Evolutionary conservation across 1,140 invertebrate genomes (phyloP), one percentile per base, ranked within the genome.

Genomic region (Eubasilissa regina): DNA sequence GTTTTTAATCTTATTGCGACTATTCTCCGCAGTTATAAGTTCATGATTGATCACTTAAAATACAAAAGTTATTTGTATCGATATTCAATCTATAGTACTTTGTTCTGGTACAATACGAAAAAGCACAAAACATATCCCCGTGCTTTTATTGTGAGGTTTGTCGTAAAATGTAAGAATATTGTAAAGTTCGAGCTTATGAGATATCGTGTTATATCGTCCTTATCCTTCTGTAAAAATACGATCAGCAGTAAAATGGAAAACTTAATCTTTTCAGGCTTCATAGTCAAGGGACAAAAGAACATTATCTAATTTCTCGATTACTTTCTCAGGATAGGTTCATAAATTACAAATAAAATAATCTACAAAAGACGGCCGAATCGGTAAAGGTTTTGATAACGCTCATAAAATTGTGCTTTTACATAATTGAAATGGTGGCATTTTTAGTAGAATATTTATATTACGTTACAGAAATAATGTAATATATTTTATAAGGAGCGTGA

Each of bases 181-280:
- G n/a, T n/a, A 15, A 51, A 13, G 48, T 15, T 51, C 11, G 48
- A 51, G 48, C 48, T 51, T 15, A 15, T 15, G 48, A 51, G 48
- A 51, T 68, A 47, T 44, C 43, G 66, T 51, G 44, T 70, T 70
- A 70, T 51, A 48, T 47, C n/a, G 48, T 19, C 44, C 15, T 47
- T 47, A 45, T 68, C 43, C 15, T 60, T 70, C 44, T 48, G 17
- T 48, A 51, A 51, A 47, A 70, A 51, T 70, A 17, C 21, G 45
- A 70, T 70, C 66, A 70, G 66, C 47, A 70, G 66, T 70, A 70
- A 70, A 70, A 70, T 21, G 66, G 66, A 70, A 70, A 47, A 48
- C 48, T 70, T 70, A 70, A 70, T 70, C 66, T 48, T 48, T 51
- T 25, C 66, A 70, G 48, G 66, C 21, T 70, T 15, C 44, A 51